Conservation (phyloP, 2,113 vertebrate species). For the Dasyornis broadbenti region DNA sequence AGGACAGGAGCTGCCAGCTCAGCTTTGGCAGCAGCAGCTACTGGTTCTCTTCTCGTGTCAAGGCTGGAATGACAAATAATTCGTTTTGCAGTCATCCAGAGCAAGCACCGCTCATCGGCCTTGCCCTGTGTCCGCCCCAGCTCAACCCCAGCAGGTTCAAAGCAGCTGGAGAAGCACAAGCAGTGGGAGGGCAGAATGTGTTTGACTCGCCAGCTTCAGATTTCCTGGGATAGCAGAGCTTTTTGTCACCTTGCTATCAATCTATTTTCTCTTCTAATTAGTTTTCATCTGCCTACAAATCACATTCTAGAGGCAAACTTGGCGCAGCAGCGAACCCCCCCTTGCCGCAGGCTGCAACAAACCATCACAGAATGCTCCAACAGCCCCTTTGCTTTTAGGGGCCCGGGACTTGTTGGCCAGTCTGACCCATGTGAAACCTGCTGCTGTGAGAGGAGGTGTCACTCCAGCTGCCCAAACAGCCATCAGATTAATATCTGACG, state of each 20-base stretch:
- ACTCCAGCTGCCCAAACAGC: not conserved
- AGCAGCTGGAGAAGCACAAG: not conserved
- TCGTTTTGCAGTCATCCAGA: not conserved
- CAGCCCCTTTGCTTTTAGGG: not conserved
- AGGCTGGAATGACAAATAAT: not conserved
- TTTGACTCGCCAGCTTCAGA: not conserved
- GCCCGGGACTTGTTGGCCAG: not conserved
- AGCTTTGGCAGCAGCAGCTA: not conserved
- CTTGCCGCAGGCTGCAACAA: not conserved
- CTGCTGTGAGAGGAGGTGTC: not conserved
- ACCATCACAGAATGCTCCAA: too few species aligned
- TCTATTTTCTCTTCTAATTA: not conserved
- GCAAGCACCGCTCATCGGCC: not conserved
- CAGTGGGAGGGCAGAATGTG: not conserved
- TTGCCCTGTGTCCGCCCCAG: not conserved
- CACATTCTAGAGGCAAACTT: not conserved
- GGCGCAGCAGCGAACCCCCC: not conserved
- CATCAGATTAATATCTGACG: rapidly evolving
- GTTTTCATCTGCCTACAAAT: not conserved
- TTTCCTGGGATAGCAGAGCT: not conserved
- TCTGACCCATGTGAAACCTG: not conserved
- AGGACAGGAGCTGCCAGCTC: not conserved
- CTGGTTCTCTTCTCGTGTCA: rapidly evolving
- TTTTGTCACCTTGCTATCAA: not conserved
- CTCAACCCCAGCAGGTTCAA: not conserved